Conservation (phyloP, 2,113 vertebrate species). For the Perognathus longimembris region DNA sequence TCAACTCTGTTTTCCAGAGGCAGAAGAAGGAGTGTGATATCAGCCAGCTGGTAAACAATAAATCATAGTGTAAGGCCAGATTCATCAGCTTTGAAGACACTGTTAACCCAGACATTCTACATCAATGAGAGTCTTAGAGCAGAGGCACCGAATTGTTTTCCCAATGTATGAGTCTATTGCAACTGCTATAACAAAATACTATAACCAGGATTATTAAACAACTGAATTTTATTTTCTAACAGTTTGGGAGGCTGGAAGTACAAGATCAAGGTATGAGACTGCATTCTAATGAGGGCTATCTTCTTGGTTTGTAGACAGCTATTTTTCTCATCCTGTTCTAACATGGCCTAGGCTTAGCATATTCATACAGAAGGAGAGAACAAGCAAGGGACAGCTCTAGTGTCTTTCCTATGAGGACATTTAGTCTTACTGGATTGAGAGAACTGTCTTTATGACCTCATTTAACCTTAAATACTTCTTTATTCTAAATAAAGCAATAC, state of each 20-base stretch:
- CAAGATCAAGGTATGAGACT: neutral
- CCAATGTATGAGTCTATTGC: neutral
- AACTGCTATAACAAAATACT: neutral
- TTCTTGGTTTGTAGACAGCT: neutral
- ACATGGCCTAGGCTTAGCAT: neutral
- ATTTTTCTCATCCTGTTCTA: neutral
- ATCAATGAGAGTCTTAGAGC: neutral
- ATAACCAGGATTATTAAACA: neutral
- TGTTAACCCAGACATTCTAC: neutral
- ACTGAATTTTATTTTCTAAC: neutral
- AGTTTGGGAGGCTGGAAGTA: neutral
- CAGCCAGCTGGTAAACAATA: neutral
- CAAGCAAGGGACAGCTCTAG: neutral
- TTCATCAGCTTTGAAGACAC: neutral
- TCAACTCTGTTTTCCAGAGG: neutral
- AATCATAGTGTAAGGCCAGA: neutral
- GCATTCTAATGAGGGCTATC: neutral
- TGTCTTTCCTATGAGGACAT: neutral
- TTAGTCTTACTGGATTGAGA: neutral
- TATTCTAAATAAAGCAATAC: conserved; percentile 3
- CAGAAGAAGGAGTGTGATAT: neutral
- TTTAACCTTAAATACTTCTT: neutral
- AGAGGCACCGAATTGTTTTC: neutral
- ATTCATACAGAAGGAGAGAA: neutral
- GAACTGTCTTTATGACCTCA: neutral